These are phyloP conservation scores for Drosophila helvetica DNA, from an alignment of 2,888 invertebrate genomes.

Conservation along the genomic window DNA sequence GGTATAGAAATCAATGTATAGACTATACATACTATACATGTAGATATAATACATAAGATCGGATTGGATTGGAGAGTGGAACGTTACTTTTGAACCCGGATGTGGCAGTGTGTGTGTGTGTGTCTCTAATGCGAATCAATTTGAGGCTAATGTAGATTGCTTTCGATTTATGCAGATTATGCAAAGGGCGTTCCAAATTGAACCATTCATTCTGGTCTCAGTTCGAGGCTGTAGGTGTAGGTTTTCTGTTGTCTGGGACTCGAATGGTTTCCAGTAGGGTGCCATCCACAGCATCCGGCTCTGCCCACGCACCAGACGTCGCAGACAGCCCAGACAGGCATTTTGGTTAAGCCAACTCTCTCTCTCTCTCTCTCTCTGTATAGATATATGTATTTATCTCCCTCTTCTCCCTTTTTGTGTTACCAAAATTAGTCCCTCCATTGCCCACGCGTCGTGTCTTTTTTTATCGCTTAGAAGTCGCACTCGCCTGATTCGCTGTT, in stretches of 20 bases:
- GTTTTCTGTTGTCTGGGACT: conserved; percentile 11
- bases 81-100: conserved; percentile 45
- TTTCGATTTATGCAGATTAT: conserved; percentile 47
- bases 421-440: conserved; percentile 18
- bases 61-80: not conserved
- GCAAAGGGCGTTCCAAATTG: conserved; percentile 32
- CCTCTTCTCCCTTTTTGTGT: conserved; percentile 15
- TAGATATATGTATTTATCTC: no score
- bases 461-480: conserved; percentile 53
- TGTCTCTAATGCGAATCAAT: conserved; percentile 36
- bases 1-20: conserved; percentile 26
- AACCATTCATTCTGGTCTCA: conserved; percentile 19
- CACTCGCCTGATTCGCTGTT: conserved; percentile 22
- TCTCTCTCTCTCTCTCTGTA: conserved; percentile 9
- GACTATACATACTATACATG: not conserved
- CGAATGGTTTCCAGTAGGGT: not conserved
- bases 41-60: conserved; percentile 7
- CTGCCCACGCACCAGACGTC: conserved; percentile 29
- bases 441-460: conserved; percentile 52
- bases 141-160: conserved; percentile 38
- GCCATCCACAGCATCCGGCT: conserved; percentile 37
- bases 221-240: conserved; percentile 24
- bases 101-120: conserved; percentile 16
- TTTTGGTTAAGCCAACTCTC: conserved; percentile 41
- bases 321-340: conserved; percentile 22